phyloP scores from a whole-genome alignment of 2,113 vertebrate genomes.

The Leptocoma aspasia region DNA sequence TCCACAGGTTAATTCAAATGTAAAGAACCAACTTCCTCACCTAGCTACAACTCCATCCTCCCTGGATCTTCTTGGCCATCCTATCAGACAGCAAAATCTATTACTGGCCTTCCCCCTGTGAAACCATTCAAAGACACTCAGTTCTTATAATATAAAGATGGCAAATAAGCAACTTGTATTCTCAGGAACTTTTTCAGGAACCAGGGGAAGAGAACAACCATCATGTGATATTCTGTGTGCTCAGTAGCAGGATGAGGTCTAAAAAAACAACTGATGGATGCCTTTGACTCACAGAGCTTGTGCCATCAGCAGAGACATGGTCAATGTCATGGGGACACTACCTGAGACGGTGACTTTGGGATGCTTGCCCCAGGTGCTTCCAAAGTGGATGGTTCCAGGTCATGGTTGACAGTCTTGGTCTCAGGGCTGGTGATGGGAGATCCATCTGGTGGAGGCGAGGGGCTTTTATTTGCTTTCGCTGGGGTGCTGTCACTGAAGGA shows the following conservation, averaged over 20 bases:
- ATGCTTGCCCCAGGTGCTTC: slow-evolving; percentile 81
- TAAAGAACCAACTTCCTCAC: not conserved
- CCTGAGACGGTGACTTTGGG: slow-evolving; percentile 96
- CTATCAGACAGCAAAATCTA: not conserved
- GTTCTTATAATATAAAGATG: not conserved
- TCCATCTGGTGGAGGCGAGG: slow-evolving; percentile 74
- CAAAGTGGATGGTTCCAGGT: slow-evolving; percentile 67
- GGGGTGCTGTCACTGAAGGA: slow-evolving; percentile 73
- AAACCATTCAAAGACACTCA: not conserved
- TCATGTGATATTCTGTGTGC: not conserved
- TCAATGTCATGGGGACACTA: slow-evolving; percentile 55
- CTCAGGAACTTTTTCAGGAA: not conserved
- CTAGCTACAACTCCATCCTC: not conserved
- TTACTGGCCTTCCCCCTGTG: not conserved
- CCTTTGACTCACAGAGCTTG: not conserved
- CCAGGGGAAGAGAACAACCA: not conserved
- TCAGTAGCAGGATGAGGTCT: not conserved
- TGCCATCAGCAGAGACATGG: not conserved
- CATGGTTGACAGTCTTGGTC: slow-evolving; percentile 85
- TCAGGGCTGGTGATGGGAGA: slow-evolving; percentile 74
- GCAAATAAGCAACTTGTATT: not conserved
- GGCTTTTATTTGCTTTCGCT: slow-evolving; percentile 77
- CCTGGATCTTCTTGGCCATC: not conserved
- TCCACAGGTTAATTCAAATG: not conserved
- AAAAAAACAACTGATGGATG: not conserved